Base-by-base conservation (phyloP, 2,888 invertebrate genomes). In the Oligia strigilis region DNA sequence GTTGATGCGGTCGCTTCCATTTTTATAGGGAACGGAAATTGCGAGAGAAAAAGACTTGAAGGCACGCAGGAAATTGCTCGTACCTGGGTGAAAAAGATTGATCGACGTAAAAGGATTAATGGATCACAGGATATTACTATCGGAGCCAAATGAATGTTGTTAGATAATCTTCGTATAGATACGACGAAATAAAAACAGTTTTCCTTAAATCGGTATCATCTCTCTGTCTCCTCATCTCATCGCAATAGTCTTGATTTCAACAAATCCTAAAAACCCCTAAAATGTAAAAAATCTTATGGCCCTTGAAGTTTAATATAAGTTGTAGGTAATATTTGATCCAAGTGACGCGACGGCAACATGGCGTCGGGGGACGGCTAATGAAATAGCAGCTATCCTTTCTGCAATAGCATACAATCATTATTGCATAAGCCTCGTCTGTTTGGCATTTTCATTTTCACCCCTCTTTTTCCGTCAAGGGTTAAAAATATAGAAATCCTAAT, bases 21-120 rank as follows among this genome's bases (percentile, higher is more conserved):
- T 71, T 87, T 70, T 78, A 77, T 46, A 76, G 46, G 60, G 77
- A 77, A 70, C 78, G 79, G 72, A 82, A 86, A 84, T 84, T 62
- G 69, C 60, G 8, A 55, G 11, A 75, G 23, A 83, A 85, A 83
- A 73, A 70, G 23, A 2, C 46, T 36, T 23, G 58, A 49, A 75
- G 52, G 75, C 49, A 76, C 52, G 65, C 73, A 86, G 81, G 80
- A 76, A 84, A 85, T 85, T 85, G 43, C 52, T 58, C 2, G 9
- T 2, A 43, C 5, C 13, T n/a, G 55, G 55, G 67, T 62, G 43
- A n/a, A 77, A 55, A 65, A 73, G 9, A 82, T 77, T 71, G 75
- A 71, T 73, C 60, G 72, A 62, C 17, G 40, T 71, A 58, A 71
- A 71, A 71, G 55, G 66, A 73, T 69, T 60, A 52, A 14, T 46